These are phyloP conservation scores for Passer montanus DNA, from an alignment of 2,113 vertebrate genomes.

Conservation along the genomic window DNA sequence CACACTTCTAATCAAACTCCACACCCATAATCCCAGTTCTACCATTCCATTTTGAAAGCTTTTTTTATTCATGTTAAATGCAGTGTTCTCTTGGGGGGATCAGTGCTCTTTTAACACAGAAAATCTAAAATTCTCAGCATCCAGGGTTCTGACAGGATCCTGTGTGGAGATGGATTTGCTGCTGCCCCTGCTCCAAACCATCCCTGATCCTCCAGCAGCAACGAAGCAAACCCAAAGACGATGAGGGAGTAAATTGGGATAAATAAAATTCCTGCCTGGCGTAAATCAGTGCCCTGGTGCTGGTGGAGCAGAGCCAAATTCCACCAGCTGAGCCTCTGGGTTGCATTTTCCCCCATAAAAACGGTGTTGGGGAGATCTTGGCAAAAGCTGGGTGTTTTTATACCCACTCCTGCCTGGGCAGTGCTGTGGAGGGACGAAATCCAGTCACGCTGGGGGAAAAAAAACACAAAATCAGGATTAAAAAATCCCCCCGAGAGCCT, in stretches of 20 bases:
- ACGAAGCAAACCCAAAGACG: not conserved
- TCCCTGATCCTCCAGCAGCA: not conserved
- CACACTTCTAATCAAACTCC: no score
- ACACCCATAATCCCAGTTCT: no score
- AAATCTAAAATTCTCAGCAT: no score
- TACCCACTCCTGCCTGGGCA: not conserved
- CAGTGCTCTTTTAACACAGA: no score
- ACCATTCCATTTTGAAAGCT: no score
- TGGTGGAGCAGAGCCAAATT: not conserved
- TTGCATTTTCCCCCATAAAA: constrained; percentile 25
- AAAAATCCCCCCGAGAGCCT: not conserved
- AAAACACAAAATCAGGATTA: not conserved
- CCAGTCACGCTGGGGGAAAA: not conserved
- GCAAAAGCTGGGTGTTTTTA: constrained; percentile 23
- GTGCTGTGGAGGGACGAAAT: constrained; percentile 28
- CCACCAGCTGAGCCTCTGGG: constrained; percentile 33
- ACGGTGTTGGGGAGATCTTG: constrained; percentile 44
- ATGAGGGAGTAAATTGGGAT: not conserved
- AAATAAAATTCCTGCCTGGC: not conserved
- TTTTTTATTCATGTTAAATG: no score
- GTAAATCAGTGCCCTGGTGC: not conserved
- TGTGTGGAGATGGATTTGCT: not conserved
- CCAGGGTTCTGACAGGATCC: not conserved
- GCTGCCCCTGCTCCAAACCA: not conserved
- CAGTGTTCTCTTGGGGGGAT: no score